Percentiles rank a stretch among this genome's conserved stretches.
These are phyloP conservation scores for Palloptera scutellata DNA, from an alignment of 2,888 invertebrate genomes.

Conservation along the genomic window DNA sequence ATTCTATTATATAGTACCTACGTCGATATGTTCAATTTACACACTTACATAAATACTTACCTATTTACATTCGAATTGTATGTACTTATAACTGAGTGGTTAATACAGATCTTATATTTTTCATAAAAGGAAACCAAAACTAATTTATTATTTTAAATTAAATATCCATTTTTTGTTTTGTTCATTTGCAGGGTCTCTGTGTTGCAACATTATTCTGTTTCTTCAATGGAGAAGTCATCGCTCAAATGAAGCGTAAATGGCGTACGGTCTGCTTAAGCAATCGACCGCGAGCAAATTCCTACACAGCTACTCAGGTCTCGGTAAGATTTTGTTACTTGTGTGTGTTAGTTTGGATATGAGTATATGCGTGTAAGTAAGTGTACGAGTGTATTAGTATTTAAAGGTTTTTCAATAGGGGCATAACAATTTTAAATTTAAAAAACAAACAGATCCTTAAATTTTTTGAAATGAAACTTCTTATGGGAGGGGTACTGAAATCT, in stretches of 20 bases:
- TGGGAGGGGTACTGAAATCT: too few species aligned
- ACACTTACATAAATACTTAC: too few species aligned
- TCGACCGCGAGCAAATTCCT: conserved; percentile 82
- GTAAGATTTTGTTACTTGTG: conserved; percentile 69
- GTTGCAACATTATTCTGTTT: conserved; percentile 93
- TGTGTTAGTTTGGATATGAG: conserved; percentile 20
- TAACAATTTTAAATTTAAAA: too few species aligned
- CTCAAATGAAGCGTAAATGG: conserved; percentile 85
- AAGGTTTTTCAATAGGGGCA: too few species aligned
- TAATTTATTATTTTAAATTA: background rate
- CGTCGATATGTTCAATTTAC: too few species aligned
- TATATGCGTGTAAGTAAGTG: conserved; percentile 25
- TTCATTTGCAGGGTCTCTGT: conserved; percentile 78
- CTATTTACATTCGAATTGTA: too few species aligned
- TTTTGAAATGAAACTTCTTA: too few species aligned
- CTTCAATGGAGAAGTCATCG: conserved; percentile 94
- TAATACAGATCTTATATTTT: too few species aligned
- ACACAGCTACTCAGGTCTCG: conserved; percentile 87
- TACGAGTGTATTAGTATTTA: too few species aligned
- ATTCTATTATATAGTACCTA: too few species aligned
- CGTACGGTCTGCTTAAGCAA: conserved; percentile 72
- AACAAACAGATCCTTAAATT: too few species aligned
- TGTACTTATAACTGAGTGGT: too few species aligned
- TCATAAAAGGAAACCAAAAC: background rate
- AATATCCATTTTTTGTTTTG: background rate